Evolutionary conservation across 2,113 vertebrate species (phyloP).

Genomic region (Chaetops frenatus): DNA sequence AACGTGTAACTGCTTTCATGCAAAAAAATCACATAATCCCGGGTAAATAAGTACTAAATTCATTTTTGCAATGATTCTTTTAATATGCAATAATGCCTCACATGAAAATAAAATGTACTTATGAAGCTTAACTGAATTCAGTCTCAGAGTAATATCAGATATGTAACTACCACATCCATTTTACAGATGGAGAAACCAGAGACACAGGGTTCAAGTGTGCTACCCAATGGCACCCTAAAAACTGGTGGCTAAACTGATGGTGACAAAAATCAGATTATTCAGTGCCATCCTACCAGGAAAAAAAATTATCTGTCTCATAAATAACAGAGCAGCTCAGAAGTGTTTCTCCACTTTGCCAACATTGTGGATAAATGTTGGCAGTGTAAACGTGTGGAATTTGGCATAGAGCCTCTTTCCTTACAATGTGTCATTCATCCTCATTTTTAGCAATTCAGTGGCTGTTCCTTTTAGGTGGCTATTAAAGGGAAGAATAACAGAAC

Average conservation of each 20-base stretch:
- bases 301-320: slow-evolving; percentile 7
- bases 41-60: not conserved
- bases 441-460: slow-evolving; percentile 42
- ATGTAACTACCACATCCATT: not conserved
- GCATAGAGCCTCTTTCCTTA: slow-evolving; percentile 14
- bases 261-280: slow-evolving; percentile 9
- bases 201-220: not conserved
- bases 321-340: slow-evolving; percentile 42
- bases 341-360: slow-evolving; percentile 36
- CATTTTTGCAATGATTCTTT: not conserved
- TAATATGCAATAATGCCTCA: not conserved
- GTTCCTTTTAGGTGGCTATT: not conserved
- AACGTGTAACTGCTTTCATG: not conserved
- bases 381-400: slow-evolving; percentile 52
- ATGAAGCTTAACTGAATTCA: not conserved
- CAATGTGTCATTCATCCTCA: slow-evolving; percentile 51
- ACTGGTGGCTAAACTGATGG: not conserved
- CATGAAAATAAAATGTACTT: not conserved
- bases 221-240: not conserved
- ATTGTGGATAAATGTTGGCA: slow-evolving; percentile 55
- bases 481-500: not conserved
- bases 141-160: not conserved
- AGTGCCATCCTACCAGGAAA: not conserved
- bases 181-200: not conserved
- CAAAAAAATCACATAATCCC: not conserved